A percentile compares a stretch with the other conserved stretches of the same genome.
phyloP scores from a whole-genome alignment of 2,888 invertebrate species.

The Cheilosia vernalis region DNA sequence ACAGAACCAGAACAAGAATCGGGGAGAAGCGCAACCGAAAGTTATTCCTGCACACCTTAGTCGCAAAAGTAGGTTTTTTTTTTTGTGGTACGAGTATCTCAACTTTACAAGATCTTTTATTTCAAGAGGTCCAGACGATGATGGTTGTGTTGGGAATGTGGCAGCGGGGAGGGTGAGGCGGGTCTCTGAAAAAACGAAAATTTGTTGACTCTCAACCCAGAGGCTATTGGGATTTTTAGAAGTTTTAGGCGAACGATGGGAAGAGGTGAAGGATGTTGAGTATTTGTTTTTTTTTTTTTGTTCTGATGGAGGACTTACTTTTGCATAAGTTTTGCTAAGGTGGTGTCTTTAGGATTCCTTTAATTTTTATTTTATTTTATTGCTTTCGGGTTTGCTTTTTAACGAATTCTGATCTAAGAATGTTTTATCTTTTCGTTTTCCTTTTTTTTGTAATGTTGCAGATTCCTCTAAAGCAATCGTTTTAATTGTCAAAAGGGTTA shows the following conservation, averaged over 20 bases:
- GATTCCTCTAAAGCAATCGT: neutral
- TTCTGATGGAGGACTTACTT: slow-evolving; percentile 13
- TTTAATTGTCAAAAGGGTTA: too few relatives aligned
- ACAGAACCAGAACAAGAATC: slow-evolving; percentile 9
- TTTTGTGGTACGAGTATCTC: neutral
- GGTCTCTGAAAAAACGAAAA: slow-evolving; percentile 15
- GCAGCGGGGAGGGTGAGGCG: neutral
- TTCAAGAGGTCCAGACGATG: slow-evolving; percentile 26
- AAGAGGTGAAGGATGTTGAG: slow-evolving; percentile 9
- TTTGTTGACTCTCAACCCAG: slow-evolving; percentile 24
- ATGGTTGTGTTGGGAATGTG: slow-evolving; percentile 26
- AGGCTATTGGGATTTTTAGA: slow-evolving; percentile 30
- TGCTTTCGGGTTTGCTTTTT: neutral
- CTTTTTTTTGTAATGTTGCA: neutral
- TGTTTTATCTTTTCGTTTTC: neutral
- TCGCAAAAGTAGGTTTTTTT: slow-evolving; percentile 12
- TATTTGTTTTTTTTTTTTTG: neutral
- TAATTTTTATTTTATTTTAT: too few relatives aligned
- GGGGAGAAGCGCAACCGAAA: slow-evolving; percentile 12
- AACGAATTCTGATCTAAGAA: neutral
- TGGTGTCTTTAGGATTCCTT: neutral
- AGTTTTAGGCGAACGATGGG: slow-evolving; percentile 2
- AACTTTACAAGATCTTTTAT: slow-evolving; percentile 25
- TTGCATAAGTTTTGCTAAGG: slow-evolving; percentile 14
- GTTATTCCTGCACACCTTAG: slow-evolving; percentile 25